phyloP scores from a whole-genome alignment of 2,113 vertebrate genomes.

The Junco hyemalis region DNA sequence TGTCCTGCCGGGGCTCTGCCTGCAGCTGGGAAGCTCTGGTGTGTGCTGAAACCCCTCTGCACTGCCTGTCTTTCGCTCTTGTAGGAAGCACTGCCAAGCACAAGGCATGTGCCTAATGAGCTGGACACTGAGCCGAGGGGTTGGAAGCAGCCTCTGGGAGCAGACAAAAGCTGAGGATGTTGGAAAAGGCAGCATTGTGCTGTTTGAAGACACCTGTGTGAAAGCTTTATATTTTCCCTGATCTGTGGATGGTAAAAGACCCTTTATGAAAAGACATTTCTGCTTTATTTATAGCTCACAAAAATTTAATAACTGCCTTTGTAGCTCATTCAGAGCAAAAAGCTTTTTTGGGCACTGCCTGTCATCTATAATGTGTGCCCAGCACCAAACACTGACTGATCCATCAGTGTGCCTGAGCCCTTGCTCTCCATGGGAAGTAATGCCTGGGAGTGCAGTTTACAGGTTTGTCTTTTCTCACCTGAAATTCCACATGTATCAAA shows the following conservation, averaged over 20 bases:
- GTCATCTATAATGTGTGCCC: background rate
- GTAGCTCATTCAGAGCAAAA: background rate
- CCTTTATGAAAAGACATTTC: background rate
- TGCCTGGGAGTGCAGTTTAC: background rate
- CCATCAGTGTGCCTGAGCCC: background rate
- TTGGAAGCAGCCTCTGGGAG: background rate
- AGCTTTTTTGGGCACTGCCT: background rate
- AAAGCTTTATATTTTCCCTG: background rate
- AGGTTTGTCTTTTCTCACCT: background rate
- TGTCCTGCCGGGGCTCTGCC: background rate
- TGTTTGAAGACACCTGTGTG: background rate
- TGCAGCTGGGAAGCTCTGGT: accelerated
- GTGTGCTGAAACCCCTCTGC: background rate
- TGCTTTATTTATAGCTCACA: background rate
- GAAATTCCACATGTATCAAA: background rate
- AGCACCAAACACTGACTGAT: background rate
- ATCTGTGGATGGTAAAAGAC: background rate
- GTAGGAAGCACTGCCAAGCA: background rate
- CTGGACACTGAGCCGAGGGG: accelerated
- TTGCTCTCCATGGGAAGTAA: background rate
- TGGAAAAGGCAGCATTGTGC: background rate
- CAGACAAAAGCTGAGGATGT: background rate
- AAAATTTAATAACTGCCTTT: background rate
- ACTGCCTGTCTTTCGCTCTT: accelerated
- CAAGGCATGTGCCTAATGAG: background rate